phyloP scores from a whole-genome alignment of 2,888 invertebrate species.

The Cerastis rubricosa region DNA sequence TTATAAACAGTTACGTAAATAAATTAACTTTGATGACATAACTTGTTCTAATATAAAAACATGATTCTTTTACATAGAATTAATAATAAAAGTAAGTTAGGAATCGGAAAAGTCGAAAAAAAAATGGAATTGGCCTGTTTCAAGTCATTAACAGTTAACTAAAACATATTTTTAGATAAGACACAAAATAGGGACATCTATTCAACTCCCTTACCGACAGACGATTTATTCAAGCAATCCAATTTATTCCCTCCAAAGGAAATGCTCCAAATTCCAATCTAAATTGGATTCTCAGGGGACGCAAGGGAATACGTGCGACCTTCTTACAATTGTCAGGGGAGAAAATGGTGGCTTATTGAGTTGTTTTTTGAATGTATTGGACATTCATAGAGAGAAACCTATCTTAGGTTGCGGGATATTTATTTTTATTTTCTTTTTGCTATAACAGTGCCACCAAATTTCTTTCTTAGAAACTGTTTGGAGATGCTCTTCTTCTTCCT shows the following conservation, averaged over 20 bases:
- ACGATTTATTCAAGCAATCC: slow-evolving; percentile 23
- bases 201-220: slow-evolving; percentile 13
- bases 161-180: not conserved
- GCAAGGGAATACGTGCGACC: slow-evolving; percentile 21
- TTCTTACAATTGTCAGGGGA: slow-evolving; percentile 20
- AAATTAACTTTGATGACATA: not conserved
- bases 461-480: not conserved
- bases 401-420: not conserved
- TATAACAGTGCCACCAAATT: not conserved
- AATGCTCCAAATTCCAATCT: slow-evolving; percentile 37
- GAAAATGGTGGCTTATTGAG: slow-evolving; percentile 19
- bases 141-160: not conserved
- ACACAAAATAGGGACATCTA: not conserved
- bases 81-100: not conserved
- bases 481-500: too few relatives aligned
- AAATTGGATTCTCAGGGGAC: slow-evolving; percentile 37
- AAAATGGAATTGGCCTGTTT: not conserved
- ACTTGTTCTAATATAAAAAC: not conserved
- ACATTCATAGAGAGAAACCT: too few relatives aligned
- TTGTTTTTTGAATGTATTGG: not conserved
- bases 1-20: not conserved
- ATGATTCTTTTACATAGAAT: not conserved
- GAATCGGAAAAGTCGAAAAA: not conserved
- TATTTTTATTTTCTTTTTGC: not conserved
- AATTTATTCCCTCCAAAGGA: slow-evolving; percentile 45